Base-by-base conservation (phyloP, 30 jellyfish, hydroid and myxozoan species). In the Hydractinia symbiolongicarpus region DNA sequence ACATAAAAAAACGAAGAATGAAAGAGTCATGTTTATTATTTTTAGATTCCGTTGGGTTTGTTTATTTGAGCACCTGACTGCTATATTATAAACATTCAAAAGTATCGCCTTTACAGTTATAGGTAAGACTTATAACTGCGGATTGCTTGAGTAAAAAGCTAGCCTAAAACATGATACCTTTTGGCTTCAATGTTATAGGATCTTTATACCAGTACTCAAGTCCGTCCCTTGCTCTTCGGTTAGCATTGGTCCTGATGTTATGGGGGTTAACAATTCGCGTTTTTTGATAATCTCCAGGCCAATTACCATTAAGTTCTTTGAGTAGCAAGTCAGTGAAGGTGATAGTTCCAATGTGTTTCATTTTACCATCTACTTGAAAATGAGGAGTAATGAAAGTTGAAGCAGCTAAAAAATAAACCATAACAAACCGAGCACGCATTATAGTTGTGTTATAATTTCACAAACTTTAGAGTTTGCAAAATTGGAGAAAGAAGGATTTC, bases 171-270 rank as follows among this genome's bases (percentile, higher is more conserved):
- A 30, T 30, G 2, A 30, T 30, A 30, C 44, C 44, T 30, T 30
- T 30, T 30, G 44, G 74, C 40, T 64, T 64, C 52, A 64, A 5
- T n/a, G 96, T 88, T 61, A 76, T 89, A 76, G 72, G 75, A 11
- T 89, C 97, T 54, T 83, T 73, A 84, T 61, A 84, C 97, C 97
- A 89, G 77, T 84, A 89, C 60, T 86, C 57, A 62, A 82, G 82
- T 20, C 94, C 91, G 5, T 89, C 94, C 81, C 66, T 81, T 44
- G 97, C 97, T 57, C 97, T 77, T 53, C 77, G 86, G 52, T 89
- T 82, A 6, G 97, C 97, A 15, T 84, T 79, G 4, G 97, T 89
- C 85, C 95, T 71, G 7, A 82, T 50, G 40, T 64, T 44, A 64
- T 64, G 17, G 19, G 74, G 40, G 9, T 67, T 78, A 7, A 86